These are phyloP conservation scores for Xenentodon cancila DNA, from an alignment of 2,797 vertebrate species.

Conservation along the genomic window DNA sequence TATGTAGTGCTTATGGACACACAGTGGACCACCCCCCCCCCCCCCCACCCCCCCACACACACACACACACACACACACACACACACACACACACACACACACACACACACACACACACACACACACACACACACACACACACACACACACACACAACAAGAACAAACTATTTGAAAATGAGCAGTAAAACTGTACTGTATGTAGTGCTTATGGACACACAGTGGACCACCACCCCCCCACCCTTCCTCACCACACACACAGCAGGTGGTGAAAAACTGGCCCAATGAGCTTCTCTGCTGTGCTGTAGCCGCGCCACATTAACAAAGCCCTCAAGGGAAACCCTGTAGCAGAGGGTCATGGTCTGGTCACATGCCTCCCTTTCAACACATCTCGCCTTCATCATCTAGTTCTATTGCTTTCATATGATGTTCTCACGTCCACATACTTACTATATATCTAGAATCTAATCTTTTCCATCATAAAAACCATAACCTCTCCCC, in stretches of 20 bases:
- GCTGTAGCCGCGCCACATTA: constrained; percentile 73
- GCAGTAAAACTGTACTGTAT: constrained; percentile 44
- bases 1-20: constrained; percentile 39
- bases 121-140: neutral
- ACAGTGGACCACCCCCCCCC: constrained; percentile 3
- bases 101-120: too few relatives aligned
- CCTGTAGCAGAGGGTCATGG: constrained; percentile 70
- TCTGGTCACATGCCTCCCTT: constrained; percentile 75
- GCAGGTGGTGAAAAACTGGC: constrained; percentile 65
- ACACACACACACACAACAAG: neutral
- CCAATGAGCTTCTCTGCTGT: constrained; percentile 67
- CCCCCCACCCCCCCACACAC: constrained; percentile 10
- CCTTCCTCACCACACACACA: constrained; percentile 36
- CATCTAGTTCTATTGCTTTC: constrained; percentile 42
- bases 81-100: too few relatives aligned
- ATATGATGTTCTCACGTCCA: constrained; percentile 43
- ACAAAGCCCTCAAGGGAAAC: constrained; percentile 73
- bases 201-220: constrained; percentile 36
- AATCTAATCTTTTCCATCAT: constrained; percentile 17
- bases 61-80: too few relatives aligned
- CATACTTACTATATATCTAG: constrained; percentile 9
- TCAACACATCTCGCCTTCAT: constrained; percentile 52
- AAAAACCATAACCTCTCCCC: constrained; percentile 2
- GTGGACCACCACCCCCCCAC: neutral
- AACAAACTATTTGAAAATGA: constrained; percentile 27